These are phyloP conservation scores for Riparia riparia DNA, from an alignment of 2,113 vertebrate genomes.

Conservation along the genomic window DNA sequence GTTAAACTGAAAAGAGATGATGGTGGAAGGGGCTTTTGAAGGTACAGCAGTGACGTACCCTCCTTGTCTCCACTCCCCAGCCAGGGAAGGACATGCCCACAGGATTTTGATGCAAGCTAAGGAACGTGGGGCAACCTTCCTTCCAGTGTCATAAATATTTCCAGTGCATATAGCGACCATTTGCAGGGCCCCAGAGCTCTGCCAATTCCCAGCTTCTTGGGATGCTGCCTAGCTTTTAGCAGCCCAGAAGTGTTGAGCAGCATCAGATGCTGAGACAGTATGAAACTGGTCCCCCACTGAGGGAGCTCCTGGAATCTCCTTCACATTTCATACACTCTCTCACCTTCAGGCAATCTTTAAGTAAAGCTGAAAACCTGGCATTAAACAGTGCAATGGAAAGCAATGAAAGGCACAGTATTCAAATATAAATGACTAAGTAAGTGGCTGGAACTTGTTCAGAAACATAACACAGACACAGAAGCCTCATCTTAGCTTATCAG, in stretches of 20 bases:
- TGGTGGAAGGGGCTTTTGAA: neutral
- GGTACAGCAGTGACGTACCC: neutral
- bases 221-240: neutral
- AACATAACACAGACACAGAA: neutral
- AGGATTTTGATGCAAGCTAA: neutral
- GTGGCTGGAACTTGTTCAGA: neutral
- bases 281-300: neutral
- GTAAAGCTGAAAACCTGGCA: neutral
- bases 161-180: neutral
- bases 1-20: constrained; percentile 16
- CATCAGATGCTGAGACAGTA: neutral
- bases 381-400: neutral
- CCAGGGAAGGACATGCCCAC: neutral
- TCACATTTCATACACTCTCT: neutral
- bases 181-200: neutral
- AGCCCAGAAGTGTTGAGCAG: neutral
- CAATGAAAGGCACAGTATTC: neutral
- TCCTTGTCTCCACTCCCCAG: neutral
- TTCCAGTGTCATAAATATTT: neutral
- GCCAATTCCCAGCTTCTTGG: neutral
- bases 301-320: neutral
- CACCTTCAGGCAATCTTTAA: neutral
- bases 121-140: neutral
- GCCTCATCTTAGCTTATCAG: neutral
- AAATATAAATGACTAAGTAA: neutral